A percentile compares a stretch with the other conserved stretches of the same genome.
Conservation (phyloP, 2,888 invertebrate species). For the Oligia latruncula region DNA sequence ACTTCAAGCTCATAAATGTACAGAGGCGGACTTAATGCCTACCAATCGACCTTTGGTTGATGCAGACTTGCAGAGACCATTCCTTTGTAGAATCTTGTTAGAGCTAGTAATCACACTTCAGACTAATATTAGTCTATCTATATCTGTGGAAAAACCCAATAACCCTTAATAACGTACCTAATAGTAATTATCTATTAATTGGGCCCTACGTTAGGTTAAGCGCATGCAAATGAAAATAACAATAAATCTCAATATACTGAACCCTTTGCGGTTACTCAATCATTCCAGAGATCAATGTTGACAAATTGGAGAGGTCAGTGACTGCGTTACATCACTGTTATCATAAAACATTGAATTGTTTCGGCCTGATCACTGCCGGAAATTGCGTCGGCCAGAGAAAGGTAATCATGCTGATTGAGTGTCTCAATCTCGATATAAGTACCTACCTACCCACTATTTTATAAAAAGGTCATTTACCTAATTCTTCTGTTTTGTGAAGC, state of each 20-base stretch:
- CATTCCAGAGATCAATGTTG: slow-evolving; percentile 14
- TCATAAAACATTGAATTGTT: slow-evolving; percentile 58
- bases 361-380: slow-evolving; percentile 51
- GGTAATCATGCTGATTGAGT: slow-evolving; percentile 44
- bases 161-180: background rate
- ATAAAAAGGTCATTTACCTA: slow-evolving; percentile 17
- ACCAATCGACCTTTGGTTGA: too few species aligned
- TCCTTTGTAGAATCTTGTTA: background rate
- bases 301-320: slow-evolving; percentile 54
- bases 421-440: slow-evolving; percentile 21
- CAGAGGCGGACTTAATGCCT: too few species aligned
- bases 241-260: slow-evolving; percentile 30
- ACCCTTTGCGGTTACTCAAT: slow-evolving; percentile 20
- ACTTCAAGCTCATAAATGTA: too few species aligned
- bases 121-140: too few species aligned
- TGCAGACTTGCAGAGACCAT: too few species aligned
- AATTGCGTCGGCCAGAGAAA: slow-evolving; percentile 57
- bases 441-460: slow-evolving; percentile 12
- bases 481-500: slow-evolving; percentile 2
- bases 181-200: background rate
- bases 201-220: background rate
- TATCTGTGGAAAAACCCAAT: background rate
- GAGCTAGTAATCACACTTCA: background rate
- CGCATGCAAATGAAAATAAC: slow-evolving; percentile 29
- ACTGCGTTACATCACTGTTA: slow-evolving; percentile 52